phyloP scores from a whole-genome alignment of 2,888 invertebrate species.

The Heliconius aoede region DNA sequence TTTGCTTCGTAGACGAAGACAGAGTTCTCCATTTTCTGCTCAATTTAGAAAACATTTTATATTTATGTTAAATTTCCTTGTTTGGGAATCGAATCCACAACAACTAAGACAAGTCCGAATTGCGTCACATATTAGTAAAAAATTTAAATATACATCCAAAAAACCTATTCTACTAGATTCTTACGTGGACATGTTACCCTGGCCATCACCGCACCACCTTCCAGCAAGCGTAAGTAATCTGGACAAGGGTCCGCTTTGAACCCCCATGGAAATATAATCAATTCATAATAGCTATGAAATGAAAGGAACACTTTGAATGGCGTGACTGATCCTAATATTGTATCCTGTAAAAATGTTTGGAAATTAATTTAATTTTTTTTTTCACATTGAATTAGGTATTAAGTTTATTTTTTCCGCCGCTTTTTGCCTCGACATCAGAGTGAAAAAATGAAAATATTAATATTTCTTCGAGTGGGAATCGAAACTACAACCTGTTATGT shows the following conservation, averaged over 20 bases:
- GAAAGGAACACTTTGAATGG: conserved; percentile 75
- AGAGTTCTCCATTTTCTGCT: too few species aligned
- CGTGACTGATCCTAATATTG: conserved; percentile 65
- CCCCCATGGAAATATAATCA: conserved; percentile 79
- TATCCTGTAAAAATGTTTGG: conserved; percentile 61
- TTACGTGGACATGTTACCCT: conserved; percentile 64
- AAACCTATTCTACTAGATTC: conserved; percentile 45
- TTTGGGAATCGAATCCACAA: background rate
- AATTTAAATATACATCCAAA: background rate
- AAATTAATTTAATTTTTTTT: background rate
- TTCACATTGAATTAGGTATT: background rate
- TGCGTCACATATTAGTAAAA: background rate
- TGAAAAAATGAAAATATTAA: background rate
- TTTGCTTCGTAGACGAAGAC: too few species aligned
- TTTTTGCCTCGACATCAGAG: background rate
- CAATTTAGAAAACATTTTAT: too few species aligned
- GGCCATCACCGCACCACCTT: conserved; percentile 72
- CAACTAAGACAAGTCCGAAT: background rate
- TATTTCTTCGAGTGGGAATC: background rate
- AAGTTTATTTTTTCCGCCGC: background rate
- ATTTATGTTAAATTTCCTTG: background rate
- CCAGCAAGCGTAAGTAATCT: conserved; percentile 69
- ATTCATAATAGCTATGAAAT: conserved; percentile 76
- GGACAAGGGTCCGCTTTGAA: conserved; percentile 70
- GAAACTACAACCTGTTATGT: background rate